phyloP scores from a whole-genome alignment of 2,113 vertebrate species.

The Eonycteris spelaea region DNA sequence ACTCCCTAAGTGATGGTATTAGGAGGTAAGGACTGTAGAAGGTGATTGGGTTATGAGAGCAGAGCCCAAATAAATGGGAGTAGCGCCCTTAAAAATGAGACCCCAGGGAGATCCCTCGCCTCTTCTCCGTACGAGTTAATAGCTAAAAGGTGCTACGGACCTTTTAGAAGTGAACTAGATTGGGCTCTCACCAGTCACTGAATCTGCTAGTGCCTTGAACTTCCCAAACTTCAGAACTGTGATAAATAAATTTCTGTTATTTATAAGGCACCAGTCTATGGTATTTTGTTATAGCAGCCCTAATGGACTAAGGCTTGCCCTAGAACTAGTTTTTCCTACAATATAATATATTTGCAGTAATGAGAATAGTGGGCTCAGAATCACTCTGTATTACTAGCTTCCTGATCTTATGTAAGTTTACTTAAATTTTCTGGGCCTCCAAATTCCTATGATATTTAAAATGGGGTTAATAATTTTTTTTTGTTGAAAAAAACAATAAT shows the following conservation, averaged over 20 bases:
- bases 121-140: neutral
- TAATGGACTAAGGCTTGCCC: neutral
- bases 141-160: neutral
- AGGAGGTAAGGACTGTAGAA: neutral
- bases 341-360: neutral
- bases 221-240: neutral
- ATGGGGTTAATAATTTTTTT: neutral
- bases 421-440: neutral
- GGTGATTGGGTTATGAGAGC: neutral
- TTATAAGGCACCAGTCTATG: neutral
- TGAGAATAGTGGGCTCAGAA: neutral
- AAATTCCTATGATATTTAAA: constrained; percentile 19
- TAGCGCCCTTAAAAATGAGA: neutral
- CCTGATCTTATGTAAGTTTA: neutral
- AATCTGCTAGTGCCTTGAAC: neutral
- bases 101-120: neutral
- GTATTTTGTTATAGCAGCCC: neutral
- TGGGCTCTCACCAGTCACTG: neutral
- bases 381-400: neutral
- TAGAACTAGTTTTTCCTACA: neutral
- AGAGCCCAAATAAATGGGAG: neutral
- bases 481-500: neutral
- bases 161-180: neutral
- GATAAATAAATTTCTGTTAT: neutral
- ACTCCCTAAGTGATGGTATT: neutral